Evolutionary conservation across 35 echinoderm and acorn worm genomes (phyloP).

Genomic region (Heliocidaris tuberculata): DNA sequence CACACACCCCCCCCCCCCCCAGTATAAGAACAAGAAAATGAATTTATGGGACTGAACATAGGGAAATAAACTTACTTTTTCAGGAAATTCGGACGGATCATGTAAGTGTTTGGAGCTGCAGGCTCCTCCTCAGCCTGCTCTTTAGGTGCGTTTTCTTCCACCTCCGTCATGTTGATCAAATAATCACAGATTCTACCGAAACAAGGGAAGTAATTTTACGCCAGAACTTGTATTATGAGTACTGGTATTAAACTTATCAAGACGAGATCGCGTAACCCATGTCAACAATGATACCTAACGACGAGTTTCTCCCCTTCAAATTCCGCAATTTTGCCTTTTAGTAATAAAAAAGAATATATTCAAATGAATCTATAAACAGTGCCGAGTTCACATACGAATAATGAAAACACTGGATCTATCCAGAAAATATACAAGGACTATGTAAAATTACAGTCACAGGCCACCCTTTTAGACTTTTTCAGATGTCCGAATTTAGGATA

Average conservation of each 20-base stretch:
- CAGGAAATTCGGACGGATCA: conserved; percentile 70
- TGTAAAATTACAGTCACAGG: neutral
- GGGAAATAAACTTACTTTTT: conserved; percentile 44
- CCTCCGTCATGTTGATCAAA: conserved; percentile 50
- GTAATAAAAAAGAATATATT: neutral
- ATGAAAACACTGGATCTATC: neutral
- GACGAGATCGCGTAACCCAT: conserved; percentile 21
- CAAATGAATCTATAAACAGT: neutral
- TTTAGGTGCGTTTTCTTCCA: conserved; percentile 39
- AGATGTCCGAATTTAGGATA: neutral
- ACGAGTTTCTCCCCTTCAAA: neutral
- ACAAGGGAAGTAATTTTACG: neutral
- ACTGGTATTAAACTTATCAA: too few species aligned
- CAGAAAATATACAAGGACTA: neutral
- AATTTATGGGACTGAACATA: neutral
- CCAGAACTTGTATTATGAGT: neutral
- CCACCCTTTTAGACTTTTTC: neutral
- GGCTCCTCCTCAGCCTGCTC: conserved; percentile 52
- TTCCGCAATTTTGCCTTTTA: neutral
- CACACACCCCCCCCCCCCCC: too few species aligned
- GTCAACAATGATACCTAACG: conserved; percentile 46
- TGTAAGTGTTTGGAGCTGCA: conserved; percentile 60
- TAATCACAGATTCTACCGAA: neutral
- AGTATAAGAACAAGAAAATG: neutral
- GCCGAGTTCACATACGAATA: neutral